These are phyloP conservation scores for Tor tambroides DNA, from an alignment of 2,113 vertebrate species.

Conservation along the genomic window DNA sequence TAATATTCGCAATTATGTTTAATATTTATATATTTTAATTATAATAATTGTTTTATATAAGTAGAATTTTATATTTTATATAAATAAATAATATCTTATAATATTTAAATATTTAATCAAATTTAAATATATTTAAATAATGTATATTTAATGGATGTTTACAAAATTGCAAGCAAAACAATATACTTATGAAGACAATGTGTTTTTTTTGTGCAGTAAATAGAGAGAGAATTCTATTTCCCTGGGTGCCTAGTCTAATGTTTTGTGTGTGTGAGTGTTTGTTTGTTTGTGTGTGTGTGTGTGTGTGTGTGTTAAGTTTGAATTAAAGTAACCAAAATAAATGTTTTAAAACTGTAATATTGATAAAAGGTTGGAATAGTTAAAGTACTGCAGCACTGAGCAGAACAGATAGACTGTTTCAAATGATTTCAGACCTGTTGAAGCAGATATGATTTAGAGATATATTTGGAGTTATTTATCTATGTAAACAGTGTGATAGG, in stretches of 20 bases:
- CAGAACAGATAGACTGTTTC: background rate
- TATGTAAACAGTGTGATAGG: conserved; percentile 19
- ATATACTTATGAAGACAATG: background rate
- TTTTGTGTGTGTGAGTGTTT: background rate
- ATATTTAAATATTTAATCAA: too few species aligned
- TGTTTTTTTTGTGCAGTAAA: background rate
- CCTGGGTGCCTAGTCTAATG: background rate
- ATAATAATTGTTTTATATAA: too few species aligned
- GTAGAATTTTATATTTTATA: too few species aligned
- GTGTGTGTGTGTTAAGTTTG: background rate
- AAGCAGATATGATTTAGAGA: background rate
- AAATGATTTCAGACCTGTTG: background rate
- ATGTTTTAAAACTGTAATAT: background rate
- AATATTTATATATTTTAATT: too few species aligned
- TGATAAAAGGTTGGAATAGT: background rate
- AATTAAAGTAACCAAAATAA: background rate
- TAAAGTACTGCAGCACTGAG: background rate
- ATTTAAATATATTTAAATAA: too few species aligned
- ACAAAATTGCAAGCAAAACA: background rate
- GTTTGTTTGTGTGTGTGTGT: background rate
- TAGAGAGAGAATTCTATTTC: background rate
- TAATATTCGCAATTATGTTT: background rate
- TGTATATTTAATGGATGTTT: background rate
- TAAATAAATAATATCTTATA: too few species aligned
- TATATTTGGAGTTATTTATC: background rate